phyloP scores from a whole-genome alignment of 2,888 invertebrate genomes.

The Lordiphosa fenestrarum region DNA sequence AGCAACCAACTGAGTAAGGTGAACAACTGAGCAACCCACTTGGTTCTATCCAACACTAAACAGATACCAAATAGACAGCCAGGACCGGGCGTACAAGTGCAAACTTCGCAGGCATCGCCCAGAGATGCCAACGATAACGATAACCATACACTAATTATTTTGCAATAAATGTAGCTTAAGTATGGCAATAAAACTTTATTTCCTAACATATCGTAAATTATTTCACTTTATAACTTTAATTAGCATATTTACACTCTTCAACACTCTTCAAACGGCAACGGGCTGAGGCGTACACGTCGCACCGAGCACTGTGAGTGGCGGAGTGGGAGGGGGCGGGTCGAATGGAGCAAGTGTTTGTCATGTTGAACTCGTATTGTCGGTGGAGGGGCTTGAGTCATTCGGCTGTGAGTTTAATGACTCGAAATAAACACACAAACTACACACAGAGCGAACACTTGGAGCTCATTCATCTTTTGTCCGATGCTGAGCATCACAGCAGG shows the following conservation, averaged over 20 bases:
- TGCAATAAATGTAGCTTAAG: constrained; percentile 76
- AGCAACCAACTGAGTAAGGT: too few relatives aligned
- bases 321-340: neutral
- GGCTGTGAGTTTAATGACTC: constrained; percentile 62
- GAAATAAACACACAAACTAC: constrained; percentile 34
- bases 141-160: constrained; percentile 69
- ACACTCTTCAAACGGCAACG: constrained; percentile 30
- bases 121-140: constrained; percentile 38
- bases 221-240: constrained; percentile 70
- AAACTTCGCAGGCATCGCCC: constrained; percentile 43
- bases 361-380: constrained; percentile 18
- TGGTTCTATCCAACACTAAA: too few relatives aligned
- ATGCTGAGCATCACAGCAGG: constrained; percentile 16
- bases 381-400: constrained; percentile 56
- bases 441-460: constrained; percentile 18
- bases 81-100: constrained; percentile 65
- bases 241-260: constrained; percentile 58
- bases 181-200: constrained; percentile 71
- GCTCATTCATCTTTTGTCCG: constrained; percentile 45
- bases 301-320: neutral
- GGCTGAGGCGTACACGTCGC: constrained; percentile 12
- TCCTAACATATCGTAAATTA: constrained; percentile 67
- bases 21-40: too few relatives aligned
- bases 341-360: constrained; percentile 38
- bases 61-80: constrained; percentile 53